Conservation (phyloP, 1,140 invertebrate species). For the Lordiphosa collinella region DNA sequence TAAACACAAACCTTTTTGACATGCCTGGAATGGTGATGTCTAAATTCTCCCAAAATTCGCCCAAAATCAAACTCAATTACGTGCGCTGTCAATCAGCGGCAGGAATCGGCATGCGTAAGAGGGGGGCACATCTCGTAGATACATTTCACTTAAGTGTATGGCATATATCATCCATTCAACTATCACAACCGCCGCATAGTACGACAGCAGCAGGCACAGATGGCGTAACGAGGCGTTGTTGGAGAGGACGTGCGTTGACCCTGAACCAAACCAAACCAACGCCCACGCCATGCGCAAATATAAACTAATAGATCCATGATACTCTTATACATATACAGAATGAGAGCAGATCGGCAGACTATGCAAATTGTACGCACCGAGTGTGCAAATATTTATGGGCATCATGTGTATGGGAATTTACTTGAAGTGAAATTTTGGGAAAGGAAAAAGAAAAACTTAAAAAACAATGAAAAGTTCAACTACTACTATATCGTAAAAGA, state of each 20-base stretch:
- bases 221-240: slow-evolving; percentile 22
- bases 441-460: slow-evolving; percentile 23
- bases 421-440: slow-evolving; percentile 27
- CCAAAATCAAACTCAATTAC: slow-evolving; percentile 75
- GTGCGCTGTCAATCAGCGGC: slow-evolving; percentile 65
- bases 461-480: slow-evolving; percentile 24
- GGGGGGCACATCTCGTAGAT: slow-evolving; percentile 50
- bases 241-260: slow-evolving; percentile 56
- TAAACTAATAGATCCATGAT: slow-evolving; percentile 55
- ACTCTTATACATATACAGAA: neutral
- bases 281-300: slow-evolving; percentile 65
- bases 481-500: slow-evolving; percentile 30
- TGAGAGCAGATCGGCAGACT: slow-evolving; percentile 10
- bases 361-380: slow-evolving; percentile 29
- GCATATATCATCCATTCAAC: slow-evolving; percentile 66
- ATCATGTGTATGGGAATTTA: slow-evolving; percentile 22
- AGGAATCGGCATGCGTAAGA: slow-evolving; percentile 73
- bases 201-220: slow-evolving; percentile 48
- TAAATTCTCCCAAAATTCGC: slow-evolving; percentile 62
- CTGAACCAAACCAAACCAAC: slow-evolving; percentile 45
- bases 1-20: slow-evolving; percentile 68
- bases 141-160: slow-evolving; percentile 72
- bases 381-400: slow-evolving; percentile 40
- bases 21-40: slow-evolving; percentile 43
- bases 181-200: slow-evolving; percentile 25